These are phyloP conservation scores for Cheiracanthium punctorium DNA, from an alignment of 2,888 invertebrate genomes.

Conservation along the genomic window DNA sequence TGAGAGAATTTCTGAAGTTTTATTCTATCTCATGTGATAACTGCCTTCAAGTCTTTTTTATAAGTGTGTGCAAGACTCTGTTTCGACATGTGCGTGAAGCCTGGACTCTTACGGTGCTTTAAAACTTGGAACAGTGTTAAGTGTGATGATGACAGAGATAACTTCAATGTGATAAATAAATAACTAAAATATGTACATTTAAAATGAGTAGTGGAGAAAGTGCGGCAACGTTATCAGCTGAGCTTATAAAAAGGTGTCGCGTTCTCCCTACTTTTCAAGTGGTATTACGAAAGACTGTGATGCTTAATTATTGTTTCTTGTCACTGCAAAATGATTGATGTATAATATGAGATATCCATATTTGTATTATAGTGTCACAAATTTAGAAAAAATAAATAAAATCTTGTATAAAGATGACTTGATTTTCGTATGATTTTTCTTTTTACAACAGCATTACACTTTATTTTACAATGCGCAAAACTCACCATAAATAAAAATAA, in stretches of 20 bases:
- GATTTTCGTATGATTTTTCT: no score
- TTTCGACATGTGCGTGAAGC: neutral
- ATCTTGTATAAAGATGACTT: constrained; percentile 29
- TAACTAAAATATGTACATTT: constrained; percentile 9
- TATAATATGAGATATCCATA: constrained; percentile 28
- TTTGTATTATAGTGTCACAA: constrained; percentile 52
- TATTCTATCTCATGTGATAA: constrained; percentile 45
- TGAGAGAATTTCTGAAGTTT: neutral
- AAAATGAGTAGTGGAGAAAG: neutral
- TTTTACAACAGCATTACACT: no score
- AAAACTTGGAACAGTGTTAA: neutral
- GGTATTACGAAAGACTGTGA: constrained; percentile 66
- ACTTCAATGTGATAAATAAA: constrained; percentile 61
- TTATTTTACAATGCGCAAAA: no score
- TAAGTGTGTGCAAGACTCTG: neutral
- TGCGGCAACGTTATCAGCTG: constrained; percentile 29
- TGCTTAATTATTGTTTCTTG: constrained; percentile 42
- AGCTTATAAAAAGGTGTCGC: constrained; percentile 49
- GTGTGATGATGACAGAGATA: neutral
- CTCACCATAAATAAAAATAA: no score
- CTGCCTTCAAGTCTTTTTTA: constrained; percentile 6
- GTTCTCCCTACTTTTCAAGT: constrained; percentile 50
- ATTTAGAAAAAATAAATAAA: constrained; percentile 49
- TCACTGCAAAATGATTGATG: constrained; percentile 20
- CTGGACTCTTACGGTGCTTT: neutral